These are phyloP conservation scores for Esox masquinongy DNA, from an alignment of 2,797 vertebrate species.

Conservation along the genomic window DNA sequence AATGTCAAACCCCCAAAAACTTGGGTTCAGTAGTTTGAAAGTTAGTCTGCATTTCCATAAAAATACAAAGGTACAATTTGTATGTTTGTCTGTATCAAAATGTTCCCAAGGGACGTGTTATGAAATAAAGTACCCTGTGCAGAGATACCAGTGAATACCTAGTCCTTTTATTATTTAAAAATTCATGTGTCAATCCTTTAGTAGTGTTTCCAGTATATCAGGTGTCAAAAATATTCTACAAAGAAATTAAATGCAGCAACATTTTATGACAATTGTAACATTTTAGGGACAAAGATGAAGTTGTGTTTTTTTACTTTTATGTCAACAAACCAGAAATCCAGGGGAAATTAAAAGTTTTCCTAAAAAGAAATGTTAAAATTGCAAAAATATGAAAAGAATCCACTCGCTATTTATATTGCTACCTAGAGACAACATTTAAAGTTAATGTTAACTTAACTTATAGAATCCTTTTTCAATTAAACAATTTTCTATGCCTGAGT, in stretches of 20 bases:
- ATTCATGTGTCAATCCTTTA: conserved; percentile 64
- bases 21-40: conserved; percentile 66
- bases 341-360: conserved; percentile 77
- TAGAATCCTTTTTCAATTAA: conserved; percentile 81
- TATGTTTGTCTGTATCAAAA: conserved; percentile 77
- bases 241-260: conserved; percentile 84
- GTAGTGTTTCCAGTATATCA: conserved; percentile 80
- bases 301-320: conserved; percentile 75
- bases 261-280: conserved; percentile 79
- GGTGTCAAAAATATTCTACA: conserved; percentile 82
- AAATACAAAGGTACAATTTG: conserved; percentile 81
- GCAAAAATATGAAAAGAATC: conserved; percentile 69
- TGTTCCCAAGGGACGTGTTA: conserved; percentile 69
- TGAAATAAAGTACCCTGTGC: conserved; percentile 83
- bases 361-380: conserved; percentile 69
- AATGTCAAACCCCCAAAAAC: conserved; percentile 73
- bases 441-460: conserved; percentile 73
- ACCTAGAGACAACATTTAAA: conserved; percentile 88
- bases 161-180: conserved; percentile 71
- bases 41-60: conserved; percentile 73
- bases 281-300: conserved; percentile 83
- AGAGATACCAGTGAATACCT: conserved; percentile 78
- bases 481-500: conserved; percentile 90
- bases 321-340: conserved; percentile 84
- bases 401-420: conserved; percentile 86